Evolutionary conservation across 2,797 vertebrate genomes (phyloP), one percentile per base, ranked within the genome.

Genomic region (Pampus argenteus): DNA sequence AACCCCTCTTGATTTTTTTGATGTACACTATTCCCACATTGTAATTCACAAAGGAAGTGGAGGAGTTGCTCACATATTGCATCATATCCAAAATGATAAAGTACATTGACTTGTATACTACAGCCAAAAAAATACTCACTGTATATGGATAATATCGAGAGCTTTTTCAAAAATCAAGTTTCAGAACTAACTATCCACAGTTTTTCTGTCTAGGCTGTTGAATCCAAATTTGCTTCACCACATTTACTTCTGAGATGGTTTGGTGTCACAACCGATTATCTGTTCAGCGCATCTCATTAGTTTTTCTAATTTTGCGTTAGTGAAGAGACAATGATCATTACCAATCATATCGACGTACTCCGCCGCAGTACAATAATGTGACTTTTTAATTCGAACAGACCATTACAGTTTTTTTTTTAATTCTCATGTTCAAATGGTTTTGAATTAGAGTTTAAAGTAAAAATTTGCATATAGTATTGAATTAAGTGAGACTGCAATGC

Each of bases 41-140:
- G n/a, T 59, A 71, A 26, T 48, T 47, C 62, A 71, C 59, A 72
- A 72, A 82, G 31, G 68, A 69, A 69, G 74, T 11, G 22, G 34
- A 45, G 40, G 59, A 23, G 36, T 83, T 83, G 62, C 76, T 74
- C 38, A 51, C 54, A 59, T 23, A 36, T 82, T 86, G 58, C 70
- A 76, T 78, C 73, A 73, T 59, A 51, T 66, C 47, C 36, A 61
- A 29, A 57, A 66, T 50, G 22, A 50, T 15, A 45, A 38, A 57
- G 13, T 23, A 23, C 13, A 60, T 11, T 18, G 7, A 62, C 14
- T 54, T 23, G 40, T 22, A 17, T 52, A 8, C n/a, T n/a, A n/a
- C n/a, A n/a, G n/a, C n/a, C n/a, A n/a, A n/a, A n/a, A n/a, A n/a
- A n/a, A n/a, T n/a, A n/a, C n/a, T n/a, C n/a, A n/a, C n/a, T 49